These are phyloP conservation scores for Halictus quadricinctus DNA, from an alignment of 2,888 invertebrate genomes.

Conservation along the genomic window DNA sequence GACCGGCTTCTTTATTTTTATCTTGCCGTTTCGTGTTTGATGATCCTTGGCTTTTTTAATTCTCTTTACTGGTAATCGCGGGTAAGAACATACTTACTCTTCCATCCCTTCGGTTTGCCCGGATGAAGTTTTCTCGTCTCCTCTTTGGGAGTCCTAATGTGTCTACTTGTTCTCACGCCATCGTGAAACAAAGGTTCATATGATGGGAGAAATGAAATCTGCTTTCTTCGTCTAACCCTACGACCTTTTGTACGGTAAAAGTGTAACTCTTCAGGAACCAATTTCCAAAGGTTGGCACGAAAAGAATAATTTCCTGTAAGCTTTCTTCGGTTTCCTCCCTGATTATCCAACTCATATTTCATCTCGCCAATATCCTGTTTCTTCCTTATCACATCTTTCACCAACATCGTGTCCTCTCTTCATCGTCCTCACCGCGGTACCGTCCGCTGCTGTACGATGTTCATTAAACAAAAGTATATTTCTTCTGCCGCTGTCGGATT, in stretches of 20 bases:
- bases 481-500: background rate
- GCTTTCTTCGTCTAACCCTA: no score
- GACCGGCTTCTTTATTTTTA: background rate
- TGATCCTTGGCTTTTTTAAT: background rate
- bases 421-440: background rate
- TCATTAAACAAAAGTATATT: background rate
- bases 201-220: no score
- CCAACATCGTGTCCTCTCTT: background rate
- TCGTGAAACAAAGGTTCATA: background rate
- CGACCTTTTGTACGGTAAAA: no score
- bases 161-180: background rate
- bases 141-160: background rate
- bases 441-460: background rate
- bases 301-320: background rate
- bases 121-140: background rate
- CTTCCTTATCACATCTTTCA: background rate
- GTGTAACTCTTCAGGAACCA: background rate
- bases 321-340: background rate
- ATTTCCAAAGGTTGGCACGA: background rate
- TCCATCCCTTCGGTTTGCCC: background rate
- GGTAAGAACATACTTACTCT: background rate
- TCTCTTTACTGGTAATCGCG: background rate
- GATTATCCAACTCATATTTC: background rate
- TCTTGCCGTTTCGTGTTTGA: background rate
- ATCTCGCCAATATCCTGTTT: background rate